phyloP scores from a whole-genome alignment of 2,888 invertebrate genomes.

The Biston stratarius region DNA sequence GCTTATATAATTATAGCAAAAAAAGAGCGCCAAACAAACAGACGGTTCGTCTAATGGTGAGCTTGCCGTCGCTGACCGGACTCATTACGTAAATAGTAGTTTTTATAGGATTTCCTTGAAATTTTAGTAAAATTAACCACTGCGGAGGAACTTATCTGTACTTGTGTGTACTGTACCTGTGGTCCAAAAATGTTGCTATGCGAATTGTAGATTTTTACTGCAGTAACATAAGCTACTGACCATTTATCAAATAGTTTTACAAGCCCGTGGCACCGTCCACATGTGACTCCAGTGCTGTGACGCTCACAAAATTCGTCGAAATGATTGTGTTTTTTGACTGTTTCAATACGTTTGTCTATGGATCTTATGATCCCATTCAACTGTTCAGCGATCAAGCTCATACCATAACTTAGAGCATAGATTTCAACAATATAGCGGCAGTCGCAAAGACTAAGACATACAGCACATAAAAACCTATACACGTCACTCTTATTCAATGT shows the following conservation, averaged over 20 bases:
- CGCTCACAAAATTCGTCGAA: background rate
- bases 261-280: background rate
- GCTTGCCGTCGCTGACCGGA: too few relatives aligned
- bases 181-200: constrained; percentile 5
- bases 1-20: too few relatives aligned
- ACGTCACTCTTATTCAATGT: background rate
- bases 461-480: background rate
- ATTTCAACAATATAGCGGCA: constrained; percentile 4
- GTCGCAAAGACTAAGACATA: background rate
- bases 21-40: too few relatives aligned
- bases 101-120: too few relatives aligned
- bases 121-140: too few relatives aligned
- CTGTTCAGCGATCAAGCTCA: constrained; percentile 5
- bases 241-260: constrained; percentile 6
- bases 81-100: too few relatives aligned
- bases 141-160: too few relatives aligned
- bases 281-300: background rate
- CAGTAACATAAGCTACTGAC: constrained; percentile 4
- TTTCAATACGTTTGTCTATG: constrained; percentile 1
- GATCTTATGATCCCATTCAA: constrained; percentile 9
- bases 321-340: background rate
- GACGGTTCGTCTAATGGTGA: too few relatives aligned
- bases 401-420: background rate
- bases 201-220: background rate
- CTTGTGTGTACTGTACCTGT: constrained; percentile 7